These are phyloP conservation scores for Holcopasites calliopsidis DNA, from an alignment of 1,140 invertebrate genomes.

Conservation along the genomic window DNA sequence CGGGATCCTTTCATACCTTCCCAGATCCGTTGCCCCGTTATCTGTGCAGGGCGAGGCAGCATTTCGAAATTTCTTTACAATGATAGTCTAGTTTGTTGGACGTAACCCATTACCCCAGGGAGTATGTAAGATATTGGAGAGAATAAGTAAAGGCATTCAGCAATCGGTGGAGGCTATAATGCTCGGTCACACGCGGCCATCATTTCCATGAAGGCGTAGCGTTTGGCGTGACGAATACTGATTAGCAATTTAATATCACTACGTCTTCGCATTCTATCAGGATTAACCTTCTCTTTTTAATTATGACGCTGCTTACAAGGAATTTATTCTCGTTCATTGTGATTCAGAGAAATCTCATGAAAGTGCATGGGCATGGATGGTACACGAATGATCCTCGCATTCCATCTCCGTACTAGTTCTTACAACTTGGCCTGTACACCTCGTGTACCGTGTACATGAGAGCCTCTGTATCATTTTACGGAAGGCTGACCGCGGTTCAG, in stretches of 20 bases:
- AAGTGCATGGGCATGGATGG: too few relatives aligned
- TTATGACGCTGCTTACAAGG: background rate
- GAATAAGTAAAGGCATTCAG: too few relatives aligned
- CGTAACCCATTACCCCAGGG: background rate
- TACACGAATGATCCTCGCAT: too few relatives aligned
- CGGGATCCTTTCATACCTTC: background rate
- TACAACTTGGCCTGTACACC: too few relatives aligned
- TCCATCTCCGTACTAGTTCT: too few relatives aligned
- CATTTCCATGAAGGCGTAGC: constrained; percentile 20
- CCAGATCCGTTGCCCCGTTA: constrained; percentile 11
- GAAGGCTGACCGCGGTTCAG: background rate
- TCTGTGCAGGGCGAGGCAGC: constrained; percentile 15
- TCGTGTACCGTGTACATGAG: background rate
- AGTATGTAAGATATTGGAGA: too few relatives aligned
- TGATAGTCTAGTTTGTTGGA: too few relatives aligned
- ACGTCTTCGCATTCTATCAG: background rate
- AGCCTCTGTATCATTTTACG: background rate
- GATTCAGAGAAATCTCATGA: too few relatives aligned
- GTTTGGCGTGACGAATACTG: constrained; percentile 28
- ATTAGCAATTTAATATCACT: constrained; percentile 20
- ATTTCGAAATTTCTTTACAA: too few relatives aligned
- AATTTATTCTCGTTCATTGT: constrained; percentile 5
- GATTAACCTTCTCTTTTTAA: constrained; percentile 1
- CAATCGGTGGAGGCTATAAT: background rate
- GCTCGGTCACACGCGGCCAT: constrained; percentile 2